Base-by-base conservation (phyloP, 1,140 invertebrate genomes). In the Solenopsis invicta region DNA sequence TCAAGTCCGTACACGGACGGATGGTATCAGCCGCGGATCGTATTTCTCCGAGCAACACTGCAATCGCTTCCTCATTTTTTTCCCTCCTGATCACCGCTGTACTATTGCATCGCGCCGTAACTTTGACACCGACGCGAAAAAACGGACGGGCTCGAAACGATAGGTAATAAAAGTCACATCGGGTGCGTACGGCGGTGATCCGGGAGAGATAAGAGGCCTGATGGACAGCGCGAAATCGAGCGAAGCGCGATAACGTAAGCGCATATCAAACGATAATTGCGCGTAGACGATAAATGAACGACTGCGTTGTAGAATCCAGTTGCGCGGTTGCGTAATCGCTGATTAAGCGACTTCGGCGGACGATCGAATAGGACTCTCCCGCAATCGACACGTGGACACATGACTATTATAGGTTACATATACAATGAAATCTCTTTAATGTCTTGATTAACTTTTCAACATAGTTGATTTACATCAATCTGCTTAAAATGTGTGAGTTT, bases 141-240 rank as follows among this genome's bases (percentile, higher is more conserved):
- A 41, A 78, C 56, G 52, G 50, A 56, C 45, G 59, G n/a, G 64
- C 56, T 66, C 37, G 81, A 82, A 88, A 84, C 85, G 80, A 61
- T 72, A 67, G 85, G 77, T 87, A 92, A 89, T 91, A 92, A 92
- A 87, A 91, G 87, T 87, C 69, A 75, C 66, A n/a, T 75, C 69
- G 84, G 84, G 72, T 87, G 81, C 76, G 78, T 82, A 62, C 64
- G 76, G 75, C 66, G 91, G 90, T 82, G 71, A 88, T 80, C 86
- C 52, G 67, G 37, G 24, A 10, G 92, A 92, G 93, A 93, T 92
- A 93, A 93, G 92, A n/a, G 67, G 6, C 24, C 45, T 87, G 81
- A 56, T 54, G 64, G 77, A 76, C 77, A 78, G 82, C 48, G 82
- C 75, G 61, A n/a, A 41, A 85, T 77, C 62, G 82, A 67, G 41